Evolutionary conservation across 2,113 vertebrate species (phyloP), one percentile per base, ranked within the genome.

Genomic region (Chamaetylas fuelleborni): DNA sequence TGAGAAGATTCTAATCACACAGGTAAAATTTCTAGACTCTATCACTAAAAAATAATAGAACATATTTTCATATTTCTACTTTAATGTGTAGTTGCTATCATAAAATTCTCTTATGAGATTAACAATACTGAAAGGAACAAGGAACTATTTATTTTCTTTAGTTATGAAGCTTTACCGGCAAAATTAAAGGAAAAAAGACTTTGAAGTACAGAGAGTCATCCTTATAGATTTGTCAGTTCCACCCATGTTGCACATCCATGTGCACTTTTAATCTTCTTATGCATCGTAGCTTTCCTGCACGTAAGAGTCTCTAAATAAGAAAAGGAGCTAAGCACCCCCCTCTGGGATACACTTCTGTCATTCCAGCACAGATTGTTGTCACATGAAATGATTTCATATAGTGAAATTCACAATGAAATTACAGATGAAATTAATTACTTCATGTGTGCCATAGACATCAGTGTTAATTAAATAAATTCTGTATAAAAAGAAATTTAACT

Each of bases 351-450:
- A 77, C 43, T 89, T 93, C 91, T 9, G 12, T 86, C 83, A 89
- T 93, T 96, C 56, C 42, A 50, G 40, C 88, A 58, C 19, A 94
- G 80, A 95, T 82, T 89, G 42, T 80, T 94, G 92, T 95, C 93
- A 92, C 57, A 34, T 34, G 48, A 88, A 95, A 94, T 88, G 70
- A 92, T 84, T 94, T 91, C 65, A 91, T 93, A 82, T 71, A 51
- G 64, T 93, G 34, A 91, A 91, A 96, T 97, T 88, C 81, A 64
- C 42, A 79, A 38, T 70, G 66, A 95, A 93, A 95, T 81, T 79
- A 76, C 67, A 84, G 57, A 42, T 91, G 9, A 95, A 94, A 96
- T 79, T 77, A 90, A 89, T 81, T 92, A 72, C 25, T 88, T 90
- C 29, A 47, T 43, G 22, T 56, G 20, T 73, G 45, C 33, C 16